Evolutionary conservation across 2,113 vertebrate genomes (phyloP).

Genomic region (Myocastor coypus): DNA sequence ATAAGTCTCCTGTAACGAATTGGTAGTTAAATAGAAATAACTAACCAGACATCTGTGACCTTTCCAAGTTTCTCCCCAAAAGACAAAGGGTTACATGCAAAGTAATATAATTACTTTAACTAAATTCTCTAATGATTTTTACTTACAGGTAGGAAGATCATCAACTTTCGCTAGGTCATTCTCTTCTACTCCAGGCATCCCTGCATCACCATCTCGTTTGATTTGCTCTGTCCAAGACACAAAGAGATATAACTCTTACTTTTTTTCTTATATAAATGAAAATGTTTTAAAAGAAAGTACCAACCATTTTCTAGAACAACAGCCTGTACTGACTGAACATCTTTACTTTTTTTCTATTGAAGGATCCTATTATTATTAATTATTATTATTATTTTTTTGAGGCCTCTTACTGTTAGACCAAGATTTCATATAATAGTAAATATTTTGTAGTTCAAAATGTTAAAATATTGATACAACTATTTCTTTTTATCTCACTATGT

Average conservation of each 20-base stretch:
- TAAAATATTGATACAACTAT: no score
- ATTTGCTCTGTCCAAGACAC: conserved; percentile 89
- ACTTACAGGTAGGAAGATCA: conserved; percentile 92
- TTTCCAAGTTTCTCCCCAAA: conserved; percentile 53
- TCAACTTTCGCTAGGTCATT: conserved; percentile 94
- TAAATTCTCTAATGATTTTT: conserved; percentile 19
- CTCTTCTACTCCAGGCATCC: conserved; percentile 99
- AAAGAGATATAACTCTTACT: conserved; percentile 63
- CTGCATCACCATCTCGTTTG: conserved; percentile 95
- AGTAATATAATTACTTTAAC: conserved; percentile 1
- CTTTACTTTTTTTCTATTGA: conserved; percentile 17
- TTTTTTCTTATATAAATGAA: conserved; percentile 40
- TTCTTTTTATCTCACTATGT: no score
- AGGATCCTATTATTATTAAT: conserved; percentile 25
- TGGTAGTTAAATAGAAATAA: conserved; percentile 31
- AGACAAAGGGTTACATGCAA: conserved; percentile 56
- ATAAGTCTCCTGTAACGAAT: not conserved
- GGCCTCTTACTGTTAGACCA: no score
- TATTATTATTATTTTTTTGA: no score
- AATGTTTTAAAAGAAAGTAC: conserved; percentile 50
- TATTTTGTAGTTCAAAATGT: no score
- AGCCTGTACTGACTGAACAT: not conserved
- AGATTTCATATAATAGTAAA: no score
- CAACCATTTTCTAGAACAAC: conserved; percentile 45
- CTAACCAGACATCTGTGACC: conserved; percentile 36